Conservation (phyloP, 2,888 invertebrate species). For the Drosophila robusta region DNA sequence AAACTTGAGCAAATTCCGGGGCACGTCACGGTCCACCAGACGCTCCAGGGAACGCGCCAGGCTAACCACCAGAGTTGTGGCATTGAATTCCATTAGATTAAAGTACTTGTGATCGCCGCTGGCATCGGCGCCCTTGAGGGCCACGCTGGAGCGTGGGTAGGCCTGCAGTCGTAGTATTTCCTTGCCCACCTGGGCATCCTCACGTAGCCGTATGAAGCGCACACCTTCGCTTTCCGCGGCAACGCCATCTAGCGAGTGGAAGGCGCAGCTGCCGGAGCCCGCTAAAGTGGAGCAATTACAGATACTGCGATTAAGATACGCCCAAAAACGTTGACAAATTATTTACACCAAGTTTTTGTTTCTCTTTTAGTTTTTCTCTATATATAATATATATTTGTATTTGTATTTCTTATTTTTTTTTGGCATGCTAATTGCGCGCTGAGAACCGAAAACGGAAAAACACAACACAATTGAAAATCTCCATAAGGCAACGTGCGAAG, state of each 20-base stretch:
- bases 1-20: constrained; percentile 93
- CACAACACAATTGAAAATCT: constrained; percentile 65
- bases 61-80: constrained; percentile 91
- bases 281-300: constrained; percentile 49
- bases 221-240: constrained; percentile 88
- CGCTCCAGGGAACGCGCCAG: constrained; percentile 92
- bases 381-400: neutral
- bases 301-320: constrained; percentile 13
- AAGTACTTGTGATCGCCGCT: constrained; percentile 84
- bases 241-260: constrained; percentile 88
- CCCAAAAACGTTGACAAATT: constrained; percentile 71
- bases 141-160: constrained; percentile 89
- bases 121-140: constrained; percentile 81
- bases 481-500: constrained; percentile 61
- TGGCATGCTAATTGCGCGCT: constrained; percentile 75
- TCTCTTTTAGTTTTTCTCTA: constrained; percentile 17
- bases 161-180: constrained; percentile 92
- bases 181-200: constrained; percentile 91
- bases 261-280: constrained; percentile 91
- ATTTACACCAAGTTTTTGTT: constrained; percentile 29
- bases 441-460: constrained; percentile 72
- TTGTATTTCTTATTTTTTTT: constrained; percentile 15
- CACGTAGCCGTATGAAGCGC: constrained; percentile 93
- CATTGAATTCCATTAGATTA: constrained; percentile 88
- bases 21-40: constrained; percentile 92